These are phyloP conservation scores for Nyctibius grandis DNA, from an alignment of 2,797 vertebrate genomes.

Conservation along the genomic window DNA sequence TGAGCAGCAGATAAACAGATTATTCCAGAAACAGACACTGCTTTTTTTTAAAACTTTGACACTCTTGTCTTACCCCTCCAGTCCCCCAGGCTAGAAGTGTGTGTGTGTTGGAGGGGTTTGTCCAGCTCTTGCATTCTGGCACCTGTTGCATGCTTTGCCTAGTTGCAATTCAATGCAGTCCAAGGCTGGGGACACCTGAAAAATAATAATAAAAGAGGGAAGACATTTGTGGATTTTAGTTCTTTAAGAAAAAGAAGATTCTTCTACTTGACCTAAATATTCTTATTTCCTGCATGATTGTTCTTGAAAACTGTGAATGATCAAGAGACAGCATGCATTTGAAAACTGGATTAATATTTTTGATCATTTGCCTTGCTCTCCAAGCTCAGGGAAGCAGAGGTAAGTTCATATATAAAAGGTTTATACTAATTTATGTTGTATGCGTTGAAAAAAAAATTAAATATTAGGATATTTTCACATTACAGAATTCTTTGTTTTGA, in stretches of 20 bases:
- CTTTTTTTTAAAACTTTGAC: slow-evolving; percentile 76
- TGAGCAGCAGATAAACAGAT: slow-evolving; percentile 91
- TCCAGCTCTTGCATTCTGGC: not conserved
- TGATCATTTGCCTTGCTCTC: slow-evolving; percentile 74
- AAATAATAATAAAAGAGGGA: not conserved
- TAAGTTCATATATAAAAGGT: slow-evolving; percentile 66
- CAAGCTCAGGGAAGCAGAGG: slow-evolving; percentile 80
- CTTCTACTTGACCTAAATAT: not conserved
- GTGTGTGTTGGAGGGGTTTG: not conserved
- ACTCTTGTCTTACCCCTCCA: slow-evolving; percentile 59
- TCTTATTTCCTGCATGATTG: slow-evolving; percentile 1
- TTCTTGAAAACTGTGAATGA: slow-evolving; percentile 51
- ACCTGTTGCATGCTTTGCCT: not conserved
- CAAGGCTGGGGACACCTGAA: slow-evolving; percentile 9
- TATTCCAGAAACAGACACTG: slow-evolving; percentile 84
- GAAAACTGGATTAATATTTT: slow-evolving; percentile 74
- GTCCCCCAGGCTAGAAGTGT: not conserved
- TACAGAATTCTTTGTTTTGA: not conserved
- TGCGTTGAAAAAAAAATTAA: not conserved
- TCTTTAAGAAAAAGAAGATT: not conserved
- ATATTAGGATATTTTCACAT: not conserved
- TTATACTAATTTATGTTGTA: not conserved
- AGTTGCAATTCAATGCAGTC: not conserved
- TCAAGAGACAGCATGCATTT: slow-evolving; percentile 77
- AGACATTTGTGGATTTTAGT: not conserved